Evolutionary conservation across 2,888 invertebrate genomes (phyloP).

Genomic region (Microdon myrmicae): DNA sequence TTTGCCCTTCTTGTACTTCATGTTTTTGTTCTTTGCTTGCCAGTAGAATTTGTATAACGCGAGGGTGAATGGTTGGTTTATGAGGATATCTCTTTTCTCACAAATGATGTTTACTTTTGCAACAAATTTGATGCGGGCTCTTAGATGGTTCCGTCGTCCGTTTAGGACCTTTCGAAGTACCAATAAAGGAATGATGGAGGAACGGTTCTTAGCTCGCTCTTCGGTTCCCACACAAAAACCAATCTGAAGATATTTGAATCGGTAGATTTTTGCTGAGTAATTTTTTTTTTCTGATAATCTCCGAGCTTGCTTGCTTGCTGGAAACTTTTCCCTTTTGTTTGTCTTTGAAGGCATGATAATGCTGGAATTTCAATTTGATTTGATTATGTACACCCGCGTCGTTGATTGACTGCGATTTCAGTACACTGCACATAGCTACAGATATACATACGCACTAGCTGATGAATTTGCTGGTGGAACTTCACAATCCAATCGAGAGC

Average conservation of each 20-base stretch:
- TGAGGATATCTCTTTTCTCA: slow-evolving; percentile 27
- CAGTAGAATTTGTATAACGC: too few relatives aligned
- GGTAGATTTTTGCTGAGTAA: slow-evolving; percentile 44
- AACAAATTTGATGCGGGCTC: slow-evolving; percentile 45
- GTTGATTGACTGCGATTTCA: slow-evolving; percentile 4
- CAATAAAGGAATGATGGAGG: background rate
- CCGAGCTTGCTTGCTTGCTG: slow-evolving; percentile 26
- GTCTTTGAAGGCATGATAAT: slow-evolving; percentile 49
- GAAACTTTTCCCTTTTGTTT: slow-evolving; percentile 43
- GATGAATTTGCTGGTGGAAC: too few relatives aligned
- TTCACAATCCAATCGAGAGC: too few relatives aligned
- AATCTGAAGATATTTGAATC: slow-evolving; percentile 3
- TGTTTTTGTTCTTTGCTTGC: too few relatives aligned
- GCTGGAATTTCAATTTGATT: slow-evolving; percentile 53
- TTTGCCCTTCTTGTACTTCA: too few relatives aligned
- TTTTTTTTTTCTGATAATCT: too few relatives aligned
- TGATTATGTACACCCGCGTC: slow-evolving; percentile 43
- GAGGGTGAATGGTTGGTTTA: slow-evolving; percentile 2
- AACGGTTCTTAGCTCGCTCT: slow-evolving; percentile 15
- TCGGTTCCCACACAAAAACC: slow-evolving; percentile 14
- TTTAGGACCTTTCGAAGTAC: background rate
- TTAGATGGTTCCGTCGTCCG: background rate
- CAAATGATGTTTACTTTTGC: slow-evolving; percentile 48
- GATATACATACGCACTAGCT: too few relatives aligned
- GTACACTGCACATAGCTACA: too few relatives aligned